Percentiles rank a stretch among this genome's conserved stretches.
Evolutionary conservation across 2,888 invertebrate species (phyloP).

Genomic region (Baronia brevicornis): DNA sequence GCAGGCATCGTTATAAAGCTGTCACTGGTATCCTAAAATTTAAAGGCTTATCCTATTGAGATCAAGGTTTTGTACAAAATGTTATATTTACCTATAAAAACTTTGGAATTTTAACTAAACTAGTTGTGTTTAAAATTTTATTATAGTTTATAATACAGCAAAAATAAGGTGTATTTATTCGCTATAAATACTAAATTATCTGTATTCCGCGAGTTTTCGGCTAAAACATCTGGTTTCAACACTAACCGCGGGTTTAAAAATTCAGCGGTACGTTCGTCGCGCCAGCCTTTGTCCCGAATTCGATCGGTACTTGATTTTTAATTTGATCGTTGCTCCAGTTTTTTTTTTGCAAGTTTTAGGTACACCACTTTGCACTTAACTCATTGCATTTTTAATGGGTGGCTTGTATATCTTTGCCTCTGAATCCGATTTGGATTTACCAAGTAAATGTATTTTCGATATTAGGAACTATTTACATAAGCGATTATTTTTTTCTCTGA

Average conservation of each 20-base stretch:
- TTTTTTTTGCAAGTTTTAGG: neutral
- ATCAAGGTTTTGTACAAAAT: too few relatives aligned
- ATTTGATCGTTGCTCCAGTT: slow-evolving; percentile 1
- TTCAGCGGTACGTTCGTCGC: slow-evolving; percentile 50
- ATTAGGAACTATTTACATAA: too few relatives aligned
- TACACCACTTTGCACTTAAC: neutral
- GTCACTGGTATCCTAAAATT: too few relatives aligned
- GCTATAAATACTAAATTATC: slow-evolving; percentile 70
- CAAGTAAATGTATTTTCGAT: too few relatives aligned
- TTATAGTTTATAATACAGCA: slow-evolving; percentile 46
- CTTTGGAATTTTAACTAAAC: too few relatives aligned
- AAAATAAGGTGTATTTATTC: slow-evolving; percentile 51
- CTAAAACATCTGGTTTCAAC: slow-evolving; percentile 55
- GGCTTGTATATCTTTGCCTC: too few relatives aligned
- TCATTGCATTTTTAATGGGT: too few relatives aligned
- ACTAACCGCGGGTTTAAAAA: slow-evolving; percentile 64
- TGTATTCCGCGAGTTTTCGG: slow-evolving; percentile 53
- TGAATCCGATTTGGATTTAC: too few relatives aligned
- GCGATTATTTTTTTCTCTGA: too few relatives aligned
- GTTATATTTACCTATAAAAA: too few relatives aligned
- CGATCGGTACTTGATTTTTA: slow-evolving; percentile 22
- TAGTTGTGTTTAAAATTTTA: slow-evolving; percentile 23
- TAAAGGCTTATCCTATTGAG: too few relatives aligned
- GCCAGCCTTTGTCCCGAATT: slow-evolving; percentile 39
- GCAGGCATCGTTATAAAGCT: too few relatives aligned